Evolutionary conservation across 2,888 invertebrate species (phyloP).

Genomic region (Dryococelus australis): DNA sequence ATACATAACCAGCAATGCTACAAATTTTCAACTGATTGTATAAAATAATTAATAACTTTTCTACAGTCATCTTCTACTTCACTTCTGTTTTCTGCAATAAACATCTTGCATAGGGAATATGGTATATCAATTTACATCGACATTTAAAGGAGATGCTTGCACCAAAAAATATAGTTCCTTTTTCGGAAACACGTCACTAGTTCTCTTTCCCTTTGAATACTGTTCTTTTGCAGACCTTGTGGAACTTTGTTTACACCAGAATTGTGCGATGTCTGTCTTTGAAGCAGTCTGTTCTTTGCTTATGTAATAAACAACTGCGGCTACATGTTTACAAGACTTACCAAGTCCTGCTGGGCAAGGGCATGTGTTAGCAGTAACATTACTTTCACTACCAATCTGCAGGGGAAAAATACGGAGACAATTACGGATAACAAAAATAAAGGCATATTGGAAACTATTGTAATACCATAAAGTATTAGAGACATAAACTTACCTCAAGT

Average conservation of each 20-base stretch:
- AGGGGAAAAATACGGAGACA: not conserved
- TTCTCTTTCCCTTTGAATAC: not conserved
- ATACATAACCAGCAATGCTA: too few species aligned
- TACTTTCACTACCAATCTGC: not conserved
- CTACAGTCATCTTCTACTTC: not conserved
- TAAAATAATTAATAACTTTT: not conserved
- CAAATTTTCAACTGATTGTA: not conserved
- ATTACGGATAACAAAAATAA: too few species aligned
- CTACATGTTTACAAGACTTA: not conserved
- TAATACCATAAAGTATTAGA: too few species aligned
- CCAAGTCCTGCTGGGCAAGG: not conserved
- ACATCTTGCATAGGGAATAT: not conserved
- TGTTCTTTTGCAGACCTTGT: not conserved
- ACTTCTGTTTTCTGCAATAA: not conserved
- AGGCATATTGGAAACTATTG: too few species aligned
- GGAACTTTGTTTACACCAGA: not conserved
- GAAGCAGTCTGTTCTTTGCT: not conserved
- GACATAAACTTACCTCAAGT: not conserved
- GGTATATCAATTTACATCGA: not conserved
- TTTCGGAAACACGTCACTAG: not conserved
- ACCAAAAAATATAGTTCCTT: not conserved
- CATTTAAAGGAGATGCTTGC: not conserved
- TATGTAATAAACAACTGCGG: not conserved
- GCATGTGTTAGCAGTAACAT: not conserved
- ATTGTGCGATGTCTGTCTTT: not conserved